Conservation (phyloP, 2,888 invertebrate genomes). For the Andrena bucephala region DNA sequence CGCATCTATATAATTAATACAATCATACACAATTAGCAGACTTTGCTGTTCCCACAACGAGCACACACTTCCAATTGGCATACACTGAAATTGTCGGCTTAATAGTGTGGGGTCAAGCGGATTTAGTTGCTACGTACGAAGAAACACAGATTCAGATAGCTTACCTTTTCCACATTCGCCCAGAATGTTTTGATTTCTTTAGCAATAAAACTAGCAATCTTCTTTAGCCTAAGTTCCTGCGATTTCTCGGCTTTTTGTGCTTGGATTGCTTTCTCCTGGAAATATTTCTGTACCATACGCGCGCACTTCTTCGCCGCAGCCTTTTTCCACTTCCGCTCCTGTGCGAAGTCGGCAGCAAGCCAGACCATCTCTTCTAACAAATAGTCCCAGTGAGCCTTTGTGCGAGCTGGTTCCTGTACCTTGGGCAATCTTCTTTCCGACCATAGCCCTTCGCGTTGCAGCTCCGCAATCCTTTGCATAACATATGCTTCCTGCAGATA, state of each 20-base stretch:
- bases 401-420: constrained; percentile 94
- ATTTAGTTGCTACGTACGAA: constrained; percentile 8
- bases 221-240: constrained; percentile 93
- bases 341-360: constrained; percentile 98
- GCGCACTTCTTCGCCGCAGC: constrained; percentile 97
- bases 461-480: constrained; percentile 95
- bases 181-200: constrained; percentile 98
- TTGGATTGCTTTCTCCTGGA: constrained; percentile 95
- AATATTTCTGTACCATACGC: constrained; percentile 95
- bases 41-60: constrained; percentile 84
- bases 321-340: constrained; percentile 99
- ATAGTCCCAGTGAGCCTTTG: constrained; percentile 99
- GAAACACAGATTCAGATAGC: not conserved
- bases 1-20: constrained; percentile 51
- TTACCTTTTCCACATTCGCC: constrained; percentile 97
- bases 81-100: constrained; percentile 83
- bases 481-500: constrained; percentile 93
- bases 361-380: constrained; percentile 99
- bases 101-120: constrained; percentile 82
- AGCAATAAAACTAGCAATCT: constrained; percentile 95
- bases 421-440: constrained; percentile 96
- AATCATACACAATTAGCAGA: constrained; percentile 71
- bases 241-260: constrained; percentile 97
- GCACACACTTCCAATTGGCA: constrained; percentile 81
- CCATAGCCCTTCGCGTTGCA: constrained; percentile 98